These are phyloP conservation scores for Cordilura impudica DNA, from an alignment of 2,888 invertebrate species.

Conservation along the genomic window DNA sequence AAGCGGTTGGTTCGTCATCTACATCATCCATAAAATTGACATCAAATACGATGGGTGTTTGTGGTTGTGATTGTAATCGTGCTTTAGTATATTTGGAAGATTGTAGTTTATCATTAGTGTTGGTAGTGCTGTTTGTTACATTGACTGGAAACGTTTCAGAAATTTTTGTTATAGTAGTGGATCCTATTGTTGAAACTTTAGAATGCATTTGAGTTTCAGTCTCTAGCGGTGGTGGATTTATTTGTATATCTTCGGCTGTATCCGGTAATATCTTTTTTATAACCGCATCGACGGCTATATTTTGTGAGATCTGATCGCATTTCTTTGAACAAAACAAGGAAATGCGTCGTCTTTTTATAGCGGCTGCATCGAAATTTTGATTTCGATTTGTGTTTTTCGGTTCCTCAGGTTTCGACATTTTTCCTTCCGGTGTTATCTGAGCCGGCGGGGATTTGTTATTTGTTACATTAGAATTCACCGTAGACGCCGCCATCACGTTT, in stretches of 20 bases:
- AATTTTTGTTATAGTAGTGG: constrained; percentile 62
- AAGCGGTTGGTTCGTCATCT: constrained; percentile 64
- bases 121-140: neutral
- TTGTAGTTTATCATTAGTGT: neutral
- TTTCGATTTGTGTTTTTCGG: neutral
- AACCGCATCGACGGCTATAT: constrained; percentile 62
- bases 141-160: neutral
- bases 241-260: constrained; percentile 46
- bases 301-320: constrained; percentile 50
- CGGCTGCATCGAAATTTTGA: neutral
- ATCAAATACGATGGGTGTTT: constrained; percentile 59
- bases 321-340: constrained; percentile 54
- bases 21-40: constrained; percentile 61
- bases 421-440: neutral
- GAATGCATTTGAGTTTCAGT: neutral
- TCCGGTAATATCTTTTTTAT: constrained; percentile 59
- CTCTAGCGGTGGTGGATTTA: constrained; percentile 1
- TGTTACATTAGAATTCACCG: neutral
- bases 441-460: neutral
- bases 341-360: constrained; percentile 59
- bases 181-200: constrained; percentile 37
- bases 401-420: neutral
- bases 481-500: neutral
- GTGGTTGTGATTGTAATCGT: neutral
- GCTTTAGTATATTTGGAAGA: neutral